These are phyloP conservation scores for Xenus cinereus DNA, from an alignment of 2,113 vertebrate species.

Conservation along the genomic window DNA sequence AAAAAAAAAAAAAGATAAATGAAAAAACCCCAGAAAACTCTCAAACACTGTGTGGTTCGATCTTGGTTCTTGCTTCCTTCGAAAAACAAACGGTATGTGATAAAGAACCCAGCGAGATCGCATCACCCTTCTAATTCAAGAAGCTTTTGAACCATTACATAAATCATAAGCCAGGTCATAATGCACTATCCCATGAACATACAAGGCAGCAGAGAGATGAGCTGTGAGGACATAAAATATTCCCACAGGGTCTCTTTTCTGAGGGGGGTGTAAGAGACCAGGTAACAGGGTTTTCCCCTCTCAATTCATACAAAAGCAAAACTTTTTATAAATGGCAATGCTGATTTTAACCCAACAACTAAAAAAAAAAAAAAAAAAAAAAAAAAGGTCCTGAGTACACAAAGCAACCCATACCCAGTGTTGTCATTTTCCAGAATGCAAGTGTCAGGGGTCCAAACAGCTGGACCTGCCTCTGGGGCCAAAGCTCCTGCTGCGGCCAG, in stretches of 20 bases:
- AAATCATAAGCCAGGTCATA: not conserved
- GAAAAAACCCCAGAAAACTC: not conserved
- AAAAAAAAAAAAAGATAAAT: not conserved
- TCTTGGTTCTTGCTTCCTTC: not conserved
- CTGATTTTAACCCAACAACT: not conserved
- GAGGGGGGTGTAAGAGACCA: not conserved
- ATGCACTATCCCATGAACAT: not conserved
- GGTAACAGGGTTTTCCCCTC: not conserved
- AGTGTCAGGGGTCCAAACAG: not conserved
- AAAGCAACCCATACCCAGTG: fast-evolving
- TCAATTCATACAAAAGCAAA: not conserved
- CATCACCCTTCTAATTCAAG: not conserved
- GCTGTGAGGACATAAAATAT: not conserved
- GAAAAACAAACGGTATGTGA: not conserved
- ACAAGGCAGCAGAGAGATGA: not conserved
- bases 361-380: too few species aligned
- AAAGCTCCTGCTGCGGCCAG: not conserved
- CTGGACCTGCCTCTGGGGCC: not conserved
- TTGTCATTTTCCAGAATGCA: not conserved
- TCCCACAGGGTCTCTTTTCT: too few species aligned
- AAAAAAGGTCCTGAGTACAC: not conserved
- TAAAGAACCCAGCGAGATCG: not conserved
- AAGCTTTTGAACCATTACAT: not conserved
- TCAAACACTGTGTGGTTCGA: not conserved
- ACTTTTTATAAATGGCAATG: not conserved